Percentiles rank a stretch among this genome's conserved stretches.
phyloP scores from a whole-genome alignment of 1,140 invertebrate genomes.

The Teleogryllus occipitalis region DNA sequence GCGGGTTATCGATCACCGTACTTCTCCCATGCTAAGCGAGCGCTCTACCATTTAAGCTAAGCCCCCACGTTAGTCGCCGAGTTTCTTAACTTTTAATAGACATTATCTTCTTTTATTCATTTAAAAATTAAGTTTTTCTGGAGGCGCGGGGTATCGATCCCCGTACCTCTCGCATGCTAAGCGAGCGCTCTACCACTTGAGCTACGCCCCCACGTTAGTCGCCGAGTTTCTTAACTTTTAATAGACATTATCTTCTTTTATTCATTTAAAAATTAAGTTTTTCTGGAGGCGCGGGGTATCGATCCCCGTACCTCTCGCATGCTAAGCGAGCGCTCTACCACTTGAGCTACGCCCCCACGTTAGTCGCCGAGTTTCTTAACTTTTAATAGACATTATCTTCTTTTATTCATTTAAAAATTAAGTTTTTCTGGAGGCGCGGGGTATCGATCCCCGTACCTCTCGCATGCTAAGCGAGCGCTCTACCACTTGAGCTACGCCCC shows the following conservation, averaged over 20 bases:
- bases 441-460: conserved; percentile 21
- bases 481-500: conserved; percentile 21
- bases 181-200: conserved; percentile 21
- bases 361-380: no score
- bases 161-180: conserved; percentile 21
- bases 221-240: no score
- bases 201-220: conserved; percentile 22
- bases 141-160: conserved; percentile 21
- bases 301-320: conserved; percentile 21
- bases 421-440: conserved; percentile 20
- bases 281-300: conserved; percentile 20
- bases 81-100: no score
- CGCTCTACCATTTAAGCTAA: conserved; percentile 22
- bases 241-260: no score
- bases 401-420: no score
- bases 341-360: conserved; percentile 21
- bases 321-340: conserved; percentile 22
- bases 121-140: no score
- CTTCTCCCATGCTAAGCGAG: conserved; percentile 21
- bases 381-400: no score
- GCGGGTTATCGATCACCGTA: conserved; percentile 21
- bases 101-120: no score
- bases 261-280: no score
- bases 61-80: no score
- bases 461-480: conserved; percentile 22